Evolutionary conservation across 30 jellyfish, hydroid and myxozoan species (phyloP), one percentile per base, ranked within the genome.

Genomic region (Rhopilema esculentum): DNA sequence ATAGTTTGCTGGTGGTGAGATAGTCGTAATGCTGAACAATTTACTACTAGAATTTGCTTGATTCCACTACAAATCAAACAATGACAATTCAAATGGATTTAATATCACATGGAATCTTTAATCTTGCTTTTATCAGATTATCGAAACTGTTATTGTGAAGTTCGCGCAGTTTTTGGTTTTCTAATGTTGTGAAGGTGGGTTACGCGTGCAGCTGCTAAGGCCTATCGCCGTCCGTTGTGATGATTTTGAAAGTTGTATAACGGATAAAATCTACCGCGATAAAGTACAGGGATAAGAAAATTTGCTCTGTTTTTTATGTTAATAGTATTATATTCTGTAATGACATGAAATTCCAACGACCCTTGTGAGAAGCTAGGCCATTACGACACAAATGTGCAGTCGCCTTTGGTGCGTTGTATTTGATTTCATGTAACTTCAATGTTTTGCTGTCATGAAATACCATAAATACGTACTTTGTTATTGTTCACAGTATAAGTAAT

Each of bases 1-100:
- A 85, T 85, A 85, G 94, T 29, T 82, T 27, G 51, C 91, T 51
- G 94, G 94, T 85, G 94, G 94, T 85, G 79, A 17, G 83, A 85
- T 85, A 76, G 94, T 75, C 57, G 69, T 76, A 72, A 85, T 85
- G 94, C 94, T 85, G 89, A 85, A 85, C 94, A 32, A 69, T 69
- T 72, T 71, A 82, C 82, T 85, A 85, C 85, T 23, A 66, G 68
- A 40, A 19, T 66, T 40, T 40, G 57, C 57, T 40, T 40, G 57
- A 40, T 40, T 40, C 57, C 57, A 40, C 57, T 40, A 40, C 57
- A 40, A 40, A 40, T 12, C 57, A 40, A 40, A 40, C 57, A 40
- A 40, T 40, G 57, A 12, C 57, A 40, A 40, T 40, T 40, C 57
- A 40, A 40, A 40, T 40, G 57, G 57, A 40, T 40, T 40, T 40